These are phyloP conservation scores for Erpornis zantholeuca DNA, from an alignment of 2,113 vertebrate genomes.

Conservation along the genomic window DNA sequence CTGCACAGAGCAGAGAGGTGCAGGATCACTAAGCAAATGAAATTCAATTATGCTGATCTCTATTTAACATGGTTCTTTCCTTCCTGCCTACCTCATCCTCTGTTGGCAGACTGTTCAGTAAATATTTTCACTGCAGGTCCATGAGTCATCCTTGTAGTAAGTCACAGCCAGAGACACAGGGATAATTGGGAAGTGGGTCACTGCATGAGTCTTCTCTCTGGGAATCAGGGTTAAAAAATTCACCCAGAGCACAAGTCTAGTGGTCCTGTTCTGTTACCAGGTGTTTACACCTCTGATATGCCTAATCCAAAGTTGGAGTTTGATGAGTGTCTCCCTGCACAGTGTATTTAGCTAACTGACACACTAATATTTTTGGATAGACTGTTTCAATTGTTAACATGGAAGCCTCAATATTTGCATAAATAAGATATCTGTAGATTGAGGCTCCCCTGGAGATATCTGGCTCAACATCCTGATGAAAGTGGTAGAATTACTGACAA, in stretches of 20 bases:
- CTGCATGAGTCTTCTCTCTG: background rate
- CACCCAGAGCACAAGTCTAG: background rate
- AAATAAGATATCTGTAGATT: background rate
- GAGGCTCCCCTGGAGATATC: background rate
- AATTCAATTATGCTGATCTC: background rate
- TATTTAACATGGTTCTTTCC: background rate
- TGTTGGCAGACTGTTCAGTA: background rate
- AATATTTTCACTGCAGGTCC: constrained; percentile 43
- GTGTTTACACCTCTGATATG: background rate
- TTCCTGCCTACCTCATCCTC: constrained; percentile 25
- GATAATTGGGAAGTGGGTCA: background rate
- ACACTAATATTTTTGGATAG: background rate
- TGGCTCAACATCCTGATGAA: background rate
- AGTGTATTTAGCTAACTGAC: background rate
- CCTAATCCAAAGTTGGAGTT: background rate
- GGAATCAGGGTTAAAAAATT: background rate
- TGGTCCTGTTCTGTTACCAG: background rate
- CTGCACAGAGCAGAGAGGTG: background rate
- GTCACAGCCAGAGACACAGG: background rate
- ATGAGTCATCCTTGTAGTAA: background rate
- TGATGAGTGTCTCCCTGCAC: background rate
- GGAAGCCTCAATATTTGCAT: background rate
- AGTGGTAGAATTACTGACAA: background rate
- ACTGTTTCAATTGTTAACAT: background rate
- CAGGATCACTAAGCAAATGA: constrained; percentile 12